Evolutionary conservation across 1,140 invertebrate species (phyloP).

Genomic region (Drosophila hydei): DNA sequence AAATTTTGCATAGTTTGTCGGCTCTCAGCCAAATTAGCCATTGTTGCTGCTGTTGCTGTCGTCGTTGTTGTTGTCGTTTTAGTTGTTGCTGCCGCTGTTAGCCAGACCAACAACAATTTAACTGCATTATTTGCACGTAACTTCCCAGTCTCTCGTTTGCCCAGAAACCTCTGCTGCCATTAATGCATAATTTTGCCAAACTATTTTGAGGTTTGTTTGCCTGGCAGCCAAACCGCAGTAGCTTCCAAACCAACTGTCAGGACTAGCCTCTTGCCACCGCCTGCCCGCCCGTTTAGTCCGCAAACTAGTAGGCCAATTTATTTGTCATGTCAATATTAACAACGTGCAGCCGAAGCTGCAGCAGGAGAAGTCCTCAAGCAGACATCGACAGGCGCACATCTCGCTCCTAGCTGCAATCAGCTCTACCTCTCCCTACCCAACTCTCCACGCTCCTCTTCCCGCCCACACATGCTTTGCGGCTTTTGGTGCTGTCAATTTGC

Average conservation of each 20-base stretch:
- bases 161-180: conserved; percentile 55
- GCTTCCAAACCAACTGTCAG: conserved; percentile 35
- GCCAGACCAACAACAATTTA: conserved; percentile 57
- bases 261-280: not conserved
- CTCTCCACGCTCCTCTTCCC: not conserved
- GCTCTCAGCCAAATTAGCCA: conserved; percentile 63
- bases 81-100: conserved; percentile 7
- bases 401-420: conserved; percentile 7
- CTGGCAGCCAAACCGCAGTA: conserved; percentile 61
- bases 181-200: conserved; percentile 83
- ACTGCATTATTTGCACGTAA: conserved; percentile 76
- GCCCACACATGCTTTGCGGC: conserved; percentile 47
- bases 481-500: conserved; percentile 72
- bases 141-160: not conserved
- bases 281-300: not conserved
- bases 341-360: conserved; percentile 39
- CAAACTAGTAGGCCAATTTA: conserved; percentile 68
- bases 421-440: conserved; percentile 13
- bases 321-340: conserved; percentile 82
- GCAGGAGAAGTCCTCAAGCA: conserved; percentile 28
- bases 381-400: conserved; percentile 20
- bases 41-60: not conserved
- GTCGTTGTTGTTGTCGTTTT: not conserved
- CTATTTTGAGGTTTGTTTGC: conserved; percentile 81
- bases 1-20: conserved; percentile 67